Conservation (phyloP, 2,888 invertebrate genomes). For the Vandiemenella viatica region DNA sequence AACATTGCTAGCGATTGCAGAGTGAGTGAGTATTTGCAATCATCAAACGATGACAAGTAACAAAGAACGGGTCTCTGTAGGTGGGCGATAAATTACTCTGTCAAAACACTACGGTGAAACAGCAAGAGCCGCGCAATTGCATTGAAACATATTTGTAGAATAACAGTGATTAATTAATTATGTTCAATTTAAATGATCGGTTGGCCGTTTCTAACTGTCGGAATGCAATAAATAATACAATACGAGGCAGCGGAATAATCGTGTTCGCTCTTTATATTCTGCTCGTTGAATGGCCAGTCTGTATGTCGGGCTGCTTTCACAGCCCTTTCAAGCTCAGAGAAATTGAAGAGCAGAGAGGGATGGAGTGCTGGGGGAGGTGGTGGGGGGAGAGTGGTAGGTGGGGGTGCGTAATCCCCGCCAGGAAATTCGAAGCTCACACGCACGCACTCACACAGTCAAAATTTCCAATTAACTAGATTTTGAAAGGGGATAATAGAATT, state of each 20-base stretch:
- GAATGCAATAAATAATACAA: no score
- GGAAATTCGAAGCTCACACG: constrained; percentile 13
- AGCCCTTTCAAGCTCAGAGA: background rate
- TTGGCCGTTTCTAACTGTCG: no score
- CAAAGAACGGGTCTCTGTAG: no score
- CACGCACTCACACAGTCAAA: constrained; percentile 8
- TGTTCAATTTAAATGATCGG: background rate
- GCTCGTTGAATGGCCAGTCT: background rate
- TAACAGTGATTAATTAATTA: background rate
- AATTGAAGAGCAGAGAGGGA: background rate
- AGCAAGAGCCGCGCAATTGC: no score
- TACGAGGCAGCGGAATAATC: background rate
- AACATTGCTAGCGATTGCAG: no score
- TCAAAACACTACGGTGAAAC: no score
- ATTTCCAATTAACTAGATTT: constrained; percentile 14
- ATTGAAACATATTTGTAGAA: no score
- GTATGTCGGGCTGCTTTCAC: background rate
- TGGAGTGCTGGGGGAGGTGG: constrained; percentile 2
- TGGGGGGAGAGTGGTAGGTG: constrained; percentile 3
- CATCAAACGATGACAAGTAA: no score
- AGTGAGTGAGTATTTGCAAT: no score
- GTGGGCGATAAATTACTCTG: no score
- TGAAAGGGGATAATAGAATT: constrained; percentile 13
- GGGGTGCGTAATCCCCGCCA: constrained; percentile 11
- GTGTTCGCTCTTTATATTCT: no score